Evolutionary conservation across 1,140 invertebrate species (phyloP).

Genomic region (Procambarus clarkii): DNA sequence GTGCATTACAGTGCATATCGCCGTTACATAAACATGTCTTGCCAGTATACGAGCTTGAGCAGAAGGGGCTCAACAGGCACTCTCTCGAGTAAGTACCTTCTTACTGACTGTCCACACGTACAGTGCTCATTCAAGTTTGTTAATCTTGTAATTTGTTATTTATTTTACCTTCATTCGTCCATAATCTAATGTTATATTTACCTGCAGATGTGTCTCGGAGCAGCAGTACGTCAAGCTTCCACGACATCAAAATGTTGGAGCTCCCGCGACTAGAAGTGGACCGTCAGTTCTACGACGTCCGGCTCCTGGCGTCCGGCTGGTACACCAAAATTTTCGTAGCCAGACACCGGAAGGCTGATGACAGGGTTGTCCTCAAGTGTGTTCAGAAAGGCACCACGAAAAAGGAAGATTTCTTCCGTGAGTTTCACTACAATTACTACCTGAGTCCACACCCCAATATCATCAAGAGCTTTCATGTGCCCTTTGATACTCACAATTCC

Average conservation of each 20-base stretch:
- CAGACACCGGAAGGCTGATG: constrained; percentile 88
- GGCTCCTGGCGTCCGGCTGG: constrained; percentile 84
- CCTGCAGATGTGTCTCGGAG: background rate
- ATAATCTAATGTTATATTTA: background rate
- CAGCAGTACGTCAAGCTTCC: background rate
- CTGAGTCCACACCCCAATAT: constrained; percentile 91
- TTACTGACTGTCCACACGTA: too few species aligned
- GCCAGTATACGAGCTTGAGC: too few species aligned
- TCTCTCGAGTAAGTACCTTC: too few species aligned
- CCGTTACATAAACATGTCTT: too few species aligned
- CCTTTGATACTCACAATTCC: constrained; percentile 91
- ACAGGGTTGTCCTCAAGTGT: constrained; percentile 82
- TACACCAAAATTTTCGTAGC: constrained; percentile 92
- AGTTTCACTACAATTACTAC: constrained; percentile 90
- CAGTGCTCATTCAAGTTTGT: too few species aligned
- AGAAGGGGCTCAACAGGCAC: too few species aligned
- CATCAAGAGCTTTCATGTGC: constrained; percentile 91
- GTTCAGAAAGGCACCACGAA: constrained; percentile 70
- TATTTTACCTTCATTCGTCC: background rate
- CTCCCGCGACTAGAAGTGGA: constrained; percentile 29
- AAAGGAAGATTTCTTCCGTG: constrained; percentile 89
- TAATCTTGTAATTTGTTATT: too few species aligned
- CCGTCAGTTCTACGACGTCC: constrained; percentile 57
- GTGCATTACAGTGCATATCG: too few species aligned
- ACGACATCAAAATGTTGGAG: constrained; percentile 8